Evolutionary conservation across 2,797 vertebrate species (phyloP).

Genomic region (Adelosebastes latens): DNA sequence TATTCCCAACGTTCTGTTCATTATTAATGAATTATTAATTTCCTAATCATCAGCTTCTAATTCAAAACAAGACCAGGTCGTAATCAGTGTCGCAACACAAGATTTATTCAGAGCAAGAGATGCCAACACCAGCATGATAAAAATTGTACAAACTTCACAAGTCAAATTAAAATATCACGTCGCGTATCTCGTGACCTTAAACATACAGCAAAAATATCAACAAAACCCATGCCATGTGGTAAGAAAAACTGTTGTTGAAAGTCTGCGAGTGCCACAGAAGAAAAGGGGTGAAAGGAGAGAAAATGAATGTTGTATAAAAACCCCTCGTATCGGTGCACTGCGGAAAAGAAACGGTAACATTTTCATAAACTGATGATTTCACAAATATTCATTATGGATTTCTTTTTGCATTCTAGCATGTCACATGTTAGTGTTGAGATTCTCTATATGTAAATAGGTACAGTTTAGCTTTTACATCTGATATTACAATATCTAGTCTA

Average conservation of each 20-base stretch:
- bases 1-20: too few relatives aligned
- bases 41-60: neutral
- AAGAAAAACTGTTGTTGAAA: constrained; percentile 92
- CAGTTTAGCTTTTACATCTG: constrained; percentile 93
- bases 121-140: constrained; percentile 99
- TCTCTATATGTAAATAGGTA: constrained; percentile 96
- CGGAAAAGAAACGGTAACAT: constrained; percentile 93
- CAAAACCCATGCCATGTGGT: constrained; percentile 93
- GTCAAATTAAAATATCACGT: constrained; percentile 98
- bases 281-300: constrained; percentile 60
- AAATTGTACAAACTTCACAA: constrained; percentile 99
- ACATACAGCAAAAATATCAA: constrained; percentile 99
- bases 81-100: constrained; percentile 88
- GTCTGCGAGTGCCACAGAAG: constrained; percentile 65
- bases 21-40: too few relatives aligned
- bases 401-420: constrained; percentile 96
- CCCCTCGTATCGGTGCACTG: constrained; percentile 91
- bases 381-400: constrained; percentile 95
- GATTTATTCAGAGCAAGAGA: constrained; percentile 99
- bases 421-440: constrained; percentile 90
- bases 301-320: constrained; percentile 91
- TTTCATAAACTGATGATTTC: constrained; percentile 93
- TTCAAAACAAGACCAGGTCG: neutral
- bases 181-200: constrained; percentile 95
- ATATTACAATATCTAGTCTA: constrained; percentile 88